Evolutionary conservation across 2,797 vertebrate species (phyloP).

Genomic region (Macropus fuliginosus): DNA sequence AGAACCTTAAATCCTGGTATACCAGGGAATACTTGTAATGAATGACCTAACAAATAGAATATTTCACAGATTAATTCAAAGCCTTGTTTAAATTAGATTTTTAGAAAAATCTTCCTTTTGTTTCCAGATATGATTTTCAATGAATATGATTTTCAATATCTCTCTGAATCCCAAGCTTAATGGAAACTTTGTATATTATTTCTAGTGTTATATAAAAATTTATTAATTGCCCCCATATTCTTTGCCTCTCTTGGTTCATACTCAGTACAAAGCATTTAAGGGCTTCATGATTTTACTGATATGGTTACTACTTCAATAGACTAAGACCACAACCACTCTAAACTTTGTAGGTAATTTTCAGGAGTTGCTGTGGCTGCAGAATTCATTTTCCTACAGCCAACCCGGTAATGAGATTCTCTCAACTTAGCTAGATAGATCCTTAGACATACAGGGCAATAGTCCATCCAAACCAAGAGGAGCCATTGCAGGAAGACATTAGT

Average conservation of each 20-base stretch:
- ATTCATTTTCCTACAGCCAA: background rate
- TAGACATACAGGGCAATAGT: background rate
- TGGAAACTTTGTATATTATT: background rate
- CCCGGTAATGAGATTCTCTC: background rate
- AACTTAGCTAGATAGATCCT: background rate
- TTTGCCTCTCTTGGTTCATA: background rate
- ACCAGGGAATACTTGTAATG: conserved; percentile 4
- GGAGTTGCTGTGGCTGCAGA: background rate
- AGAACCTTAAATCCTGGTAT: conserved; percentile 17
- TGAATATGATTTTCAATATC: conserved; percentile 52
- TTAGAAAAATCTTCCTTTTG: background rate
- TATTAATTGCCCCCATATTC: background rate
- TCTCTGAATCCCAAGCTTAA: background rate
- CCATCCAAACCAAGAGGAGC: background rate
- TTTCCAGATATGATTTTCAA: conserved; percentile 31
- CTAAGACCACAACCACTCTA: background rate
- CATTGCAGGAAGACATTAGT: background rate
- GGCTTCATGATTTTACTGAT: background rate
- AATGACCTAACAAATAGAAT: conserved; percentile 26
- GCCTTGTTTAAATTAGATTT: background rate
- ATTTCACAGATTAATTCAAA: conserved; percentile 18
- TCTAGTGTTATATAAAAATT: background rate
- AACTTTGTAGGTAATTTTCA: background rate
- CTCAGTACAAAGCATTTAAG: background rate
- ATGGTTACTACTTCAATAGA: background rate